Evolutionary conservation across 1,140 invertebrate species (phyloP), one percentile per base, ranked within the genome.

Genomic region (Drosophila oshimai): DNA sequence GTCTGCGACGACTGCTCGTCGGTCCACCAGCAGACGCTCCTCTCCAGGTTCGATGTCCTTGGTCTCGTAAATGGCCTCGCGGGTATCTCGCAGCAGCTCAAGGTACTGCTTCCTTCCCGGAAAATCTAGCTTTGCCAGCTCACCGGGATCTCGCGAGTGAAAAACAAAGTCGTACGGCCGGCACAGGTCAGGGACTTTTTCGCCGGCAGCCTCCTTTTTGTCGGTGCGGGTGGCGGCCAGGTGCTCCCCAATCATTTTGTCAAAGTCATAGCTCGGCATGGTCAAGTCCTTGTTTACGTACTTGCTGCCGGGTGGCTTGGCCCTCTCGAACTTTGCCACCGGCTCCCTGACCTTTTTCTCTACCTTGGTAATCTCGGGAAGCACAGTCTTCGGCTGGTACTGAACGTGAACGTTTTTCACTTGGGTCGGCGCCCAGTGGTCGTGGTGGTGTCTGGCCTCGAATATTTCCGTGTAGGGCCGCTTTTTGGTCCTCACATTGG

Each of bases 371-470:
- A 75, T 72, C 46, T 84, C 60, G 0, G 89, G 74, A 4, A 69
- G 18, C 1, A 89, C 70, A 0, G 79, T 77, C 41, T 90, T 86
- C 0, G 78, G 70, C 29, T 90, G 80, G 42, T 90, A 90, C 6
- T 87, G 84, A 1, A 91, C 89, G 44, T 89, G 73, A 0, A 91
- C 75, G 2, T 42, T 64, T 15, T 89, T 90, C n/a, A 58, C 50
- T n/a, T 91, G 80, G 0, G 81, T 90, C 12, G 90, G 77, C 2
- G 79, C 39, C 72, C 76, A 83, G 36, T 91, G 90, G 24, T 90
- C 89, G 24, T 91, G 89, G 50, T 91, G 90, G 31, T 91, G 90
- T 0, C 90, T 69, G 0, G 84, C 78, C 45, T 90, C 84, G 0
- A 90, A 72, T 0, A 68, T 28, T 0, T 78, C 70, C 4, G 88